Evolutionary conservation across 2,888 invertebrate species (phyloP), one percentile per base, ranked within the genome.

Genomic region (Synanthedon formicaeformis): DNA sequence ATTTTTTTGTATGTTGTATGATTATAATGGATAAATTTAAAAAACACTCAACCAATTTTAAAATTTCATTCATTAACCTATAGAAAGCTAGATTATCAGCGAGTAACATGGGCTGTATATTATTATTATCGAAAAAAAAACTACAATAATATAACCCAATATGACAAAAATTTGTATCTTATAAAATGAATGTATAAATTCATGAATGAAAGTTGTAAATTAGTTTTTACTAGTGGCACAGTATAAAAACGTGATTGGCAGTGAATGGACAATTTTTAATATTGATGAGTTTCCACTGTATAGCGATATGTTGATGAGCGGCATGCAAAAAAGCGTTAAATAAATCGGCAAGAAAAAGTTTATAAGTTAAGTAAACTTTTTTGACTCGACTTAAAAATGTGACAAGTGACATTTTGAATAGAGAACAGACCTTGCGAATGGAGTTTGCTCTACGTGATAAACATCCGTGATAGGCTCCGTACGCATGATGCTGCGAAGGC

Each of bases 401-500:
- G 48, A 54, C 23, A 55, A 55, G 40, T 5, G 62, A 23, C 4
- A 23, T 54, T 54, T 27, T 49, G 41, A 56, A 51, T 55, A 56
- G 41, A n/a, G 62, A 50, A 71, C 88, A 88, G 88, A 94, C 94
- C 94, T 94, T 89, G 94, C 94, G 88, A 94, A 94, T 72, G 94
- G 94, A 71, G 93, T 93, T 84, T 93, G 92, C 81, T 94, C 94
- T 69, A 94, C 93, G 80, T 93, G 91, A 81, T 94, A 94, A 62
- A 92, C 90, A 67, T 92, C 91, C 66, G 92, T 90, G 81, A 94
- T 93, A 66, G 93, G 91, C 74, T 92, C 91, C 75, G 91, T 89
- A 67, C 92, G 91, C 78, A 93, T 90, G 75, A 94, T 86, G 75
- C 89, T 89, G 68, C 90, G 88, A 67, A 93, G 85, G 71, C 90